phyloP scores from a whole-genome alignment of 2,888 invertebrate genomes.

The Ctena decussata region DNA sequence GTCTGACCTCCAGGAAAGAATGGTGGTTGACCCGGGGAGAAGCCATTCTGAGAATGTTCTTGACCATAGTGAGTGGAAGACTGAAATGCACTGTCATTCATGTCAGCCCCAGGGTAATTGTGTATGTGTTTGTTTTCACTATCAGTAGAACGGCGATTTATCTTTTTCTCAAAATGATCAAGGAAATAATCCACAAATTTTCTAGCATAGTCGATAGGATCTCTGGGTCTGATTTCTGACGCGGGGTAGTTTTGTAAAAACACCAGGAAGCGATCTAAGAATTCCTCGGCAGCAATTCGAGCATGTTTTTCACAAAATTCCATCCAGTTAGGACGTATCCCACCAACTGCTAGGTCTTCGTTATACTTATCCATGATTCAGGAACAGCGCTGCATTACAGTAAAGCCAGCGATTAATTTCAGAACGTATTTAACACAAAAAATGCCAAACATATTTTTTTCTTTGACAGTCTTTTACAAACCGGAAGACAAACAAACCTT shows the following conservation, averaged over 20 bases:
- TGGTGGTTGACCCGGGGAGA: constrained; percentile 42
- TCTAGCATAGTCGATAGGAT: constrained; percentile 93
- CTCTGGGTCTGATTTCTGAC: constrained; percentile 88
- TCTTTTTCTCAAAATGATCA: constrained; percentile 93
- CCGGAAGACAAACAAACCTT: constrained; percentile 51
- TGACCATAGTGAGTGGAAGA: constrained; percentile 12
- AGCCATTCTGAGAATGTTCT: neutral
- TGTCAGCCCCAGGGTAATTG: neutral
- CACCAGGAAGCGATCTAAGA: constrained; percentile 94
- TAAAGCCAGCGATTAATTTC: no score
- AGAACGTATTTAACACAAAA: neutral
- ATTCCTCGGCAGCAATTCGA: constrained; percentile 94
- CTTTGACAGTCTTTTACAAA: constrained; percentile 25
- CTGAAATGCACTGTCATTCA: neutral
- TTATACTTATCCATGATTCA: neutral
- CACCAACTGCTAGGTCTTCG: neutral
- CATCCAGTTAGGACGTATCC: constrained; percentile 59
- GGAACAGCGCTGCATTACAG: no score
- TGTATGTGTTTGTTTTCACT: constrained; percentile 2
- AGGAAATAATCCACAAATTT: constrained; percentile 95
- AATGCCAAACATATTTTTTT: neutral
- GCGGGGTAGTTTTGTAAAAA: constrained; percentile 71
- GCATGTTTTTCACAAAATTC: constrained; percentile 89
- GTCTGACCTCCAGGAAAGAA: constrained; percentile 25
- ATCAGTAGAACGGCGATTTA: constrained; percentile 55